Conservation (phyloP, 1,140 invertebrate genomes). For the Zophobas morio region DNA sequence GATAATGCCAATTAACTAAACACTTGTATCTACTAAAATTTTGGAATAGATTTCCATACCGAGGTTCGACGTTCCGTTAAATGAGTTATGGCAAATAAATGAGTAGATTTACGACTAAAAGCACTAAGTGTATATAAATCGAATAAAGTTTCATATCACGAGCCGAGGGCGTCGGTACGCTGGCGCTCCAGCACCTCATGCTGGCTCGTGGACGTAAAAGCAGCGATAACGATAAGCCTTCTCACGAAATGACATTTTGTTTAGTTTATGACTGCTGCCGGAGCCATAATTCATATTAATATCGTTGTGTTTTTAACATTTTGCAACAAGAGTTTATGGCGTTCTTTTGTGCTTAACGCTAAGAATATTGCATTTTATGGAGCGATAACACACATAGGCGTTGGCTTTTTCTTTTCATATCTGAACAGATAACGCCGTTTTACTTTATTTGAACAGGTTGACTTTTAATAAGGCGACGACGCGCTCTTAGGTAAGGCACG, state of each 20-base stretch:
- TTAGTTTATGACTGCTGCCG: conserved; percentile 58
- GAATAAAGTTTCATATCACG: conserved; percentile 48
- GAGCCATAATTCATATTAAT: conserved; percentile 61
- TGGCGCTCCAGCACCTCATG: conserved; percentile 54
- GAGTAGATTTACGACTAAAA: conserved; percentile 31
- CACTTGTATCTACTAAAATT: too few relatives aligned
- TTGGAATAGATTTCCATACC: too few relatives aligned
- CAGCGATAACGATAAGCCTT: conserved; percentile 57
- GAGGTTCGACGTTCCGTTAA: too few relatives aligned
- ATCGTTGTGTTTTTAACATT: conserved; percentile 53
- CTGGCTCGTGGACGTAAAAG: conserved; percentile 56
- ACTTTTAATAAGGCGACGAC: conserved; percentile 26
- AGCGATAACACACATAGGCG: conserved; percentile 27
- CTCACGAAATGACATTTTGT: conserved; percentile 59
- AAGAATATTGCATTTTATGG: conserved; percentile 32
- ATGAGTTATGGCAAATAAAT: not conserved
- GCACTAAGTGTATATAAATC: conserved; percentile 32
- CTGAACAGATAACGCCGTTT: conserved; percentile 21
- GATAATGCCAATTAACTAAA: too few relatives aligned
- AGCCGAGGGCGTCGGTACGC: conserved; percentile 51
- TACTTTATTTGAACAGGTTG: conserved; percentile 31
- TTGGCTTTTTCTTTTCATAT: conserved; percentile 27
- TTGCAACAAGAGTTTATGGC: conserved; percentile 48
- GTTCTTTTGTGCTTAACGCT: conserved; percentile 39
- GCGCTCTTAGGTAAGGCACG: not conserved